These are phyloP conservation scores for Conops quadrifasciatus DNA, from an alignment of 2,888 invertebrate species.

Conservation along the genomic window DNA sequence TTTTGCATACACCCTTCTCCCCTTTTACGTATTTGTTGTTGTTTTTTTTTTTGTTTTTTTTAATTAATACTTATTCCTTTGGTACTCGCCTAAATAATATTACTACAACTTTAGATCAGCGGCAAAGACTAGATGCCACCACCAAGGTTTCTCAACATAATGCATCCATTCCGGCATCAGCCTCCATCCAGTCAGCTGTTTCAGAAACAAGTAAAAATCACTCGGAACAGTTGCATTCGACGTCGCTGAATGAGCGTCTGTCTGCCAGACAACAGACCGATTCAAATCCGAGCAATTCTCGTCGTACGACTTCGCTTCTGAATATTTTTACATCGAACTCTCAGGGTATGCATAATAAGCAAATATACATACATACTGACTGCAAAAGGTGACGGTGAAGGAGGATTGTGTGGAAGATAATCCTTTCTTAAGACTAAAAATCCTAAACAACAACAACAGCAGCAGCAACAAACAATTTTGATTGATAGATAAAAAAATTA, in stretches of 20 bases:
- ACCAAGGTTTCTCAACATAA: constrained; percentile 24
- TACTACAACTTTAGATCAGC: constrained; percentile 25
- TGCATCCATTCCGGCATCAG: constrained; percentile 37
- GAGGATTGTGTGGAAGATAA: constrained; percentile 22
- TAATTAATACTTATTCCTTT: background rate
- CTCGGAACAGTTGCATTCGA: constrained; percentile 51
- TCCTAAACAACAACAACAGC: no score
- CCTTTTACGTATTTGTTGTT: background rate
- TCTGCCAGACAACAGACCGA: constrained; percentile 53
- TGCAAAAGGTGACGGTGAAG: constrained; percentile 14
- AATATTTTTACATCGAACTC: constrained; percentile 96
- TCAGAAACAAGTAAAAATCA: constrained; percentile 23
- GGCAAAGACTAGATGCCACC: constrained; percentile 19
- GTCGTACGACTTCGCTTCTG: constrained; percentile 92
- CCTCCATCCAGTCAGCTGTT: constrained; percentile 32
- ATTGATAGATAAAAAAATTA: no score
- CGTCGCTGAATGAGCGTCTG: constrained; percentile 55
- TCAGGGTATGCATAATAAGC: constrained; percentile 75
- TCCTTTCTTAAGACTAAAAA: background rate
- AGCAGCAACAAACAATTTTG: no score
- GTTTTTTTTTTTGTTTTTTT: background rate
- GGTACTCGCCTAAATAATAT: background rate
- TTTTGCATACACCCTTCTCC: constrained; percentile 1
- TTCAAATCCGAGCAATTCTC: constrained; percentile 74
- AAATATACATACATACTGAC: background rate